Base-by-base conservation (phyloP, 2,113 vertebrate species). In the Misgurnus mizolepis region DNA sequence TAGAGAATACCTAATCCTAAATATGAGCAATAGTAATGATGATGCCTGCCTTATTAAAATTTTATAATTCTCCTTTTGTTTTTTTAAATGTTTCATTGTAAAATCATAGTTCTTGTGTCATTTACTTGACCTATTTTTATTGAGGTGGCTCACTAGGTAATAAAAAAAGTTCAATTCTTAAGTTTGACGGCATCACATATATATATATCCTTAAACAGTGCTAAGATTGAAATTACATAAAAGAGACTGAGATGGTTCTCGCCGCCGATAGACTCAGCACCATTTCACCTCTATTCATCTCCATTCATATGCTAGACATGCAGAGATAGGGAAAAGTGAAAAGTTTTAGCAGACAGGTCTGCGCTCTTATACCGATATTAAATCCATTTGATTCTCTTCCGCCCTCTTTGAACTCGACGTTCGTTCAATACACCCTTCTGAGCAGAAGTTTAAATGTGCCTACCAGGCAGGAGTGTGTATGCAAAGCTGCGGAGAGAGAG, bases 391-490 rank as follows among this genome's bases (percentile, higher is more conserved):
- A 50, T 81, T 79, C 66, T 79, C 76, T 84, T 67, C 65, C 66
- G 58, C 55, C 83, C 80, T 82, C 71, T 79, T 67, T 67, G 76
- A 84, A 82, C 83, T 76, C 27, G n/a, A 76, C 45, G 12, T 76
- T 58, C 74, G 73, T 84, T 79, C 80, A 79, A 65, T 76, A 66
- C 80, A 76, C 76, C 41, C 15, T 70, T 82, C 14, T 43, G 27
- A 84, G 76, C 68, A 78, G 61, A 84, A 79, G 80, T 84, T 81
- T 84, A 82, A 84, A 82, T 84, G 83, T 84, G 71, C 83, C 83
- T 62, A 70, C 0, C 50, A 79, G 83, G 76, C 83, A 76, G 56
- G 41, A 4, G 15, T 45, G 66, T 79, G 64, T 70, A 79, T 78
- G 81, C 78, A 84, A 79, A 79, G 70, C 56, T 79, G 65, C 60